These are phyloP conservation scores for Micropoecilia bifurca DNA, from an alignment of 2,797 vertebrate genomes.

Conservation along the genomic window DNA sequence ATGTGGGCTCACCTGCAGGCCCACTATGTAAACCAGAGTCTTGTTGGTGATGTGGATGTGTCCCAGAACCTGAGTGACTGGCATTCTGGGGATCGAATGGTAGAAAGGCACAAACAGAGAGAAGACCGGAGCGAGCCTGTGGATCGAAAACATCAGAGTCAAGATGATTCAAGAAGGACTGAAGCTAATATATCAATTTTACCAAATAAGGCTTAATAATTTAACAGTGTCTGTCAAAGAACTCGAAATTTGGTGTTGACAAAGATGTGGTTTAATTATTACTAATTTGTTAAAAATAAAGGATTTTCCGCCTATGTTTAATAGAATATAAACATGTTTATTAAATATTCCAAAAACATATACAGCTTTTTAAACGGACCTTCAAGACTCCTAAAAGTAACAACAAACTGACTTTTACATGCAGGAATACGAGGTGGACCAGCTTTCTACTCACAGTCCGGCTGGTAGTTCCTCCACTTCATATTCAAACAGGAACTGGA, in stretches of 20 bases:
- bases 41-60: constrained; percentile 96
- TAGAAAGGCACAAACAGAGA: constrained; percentile 97
- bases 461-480: constrained; percentile 90
- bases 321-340: background rate
- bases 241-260: background rate
- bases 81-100: constrained; percentile 90
- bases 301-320: background rate
- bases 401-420: background rate
- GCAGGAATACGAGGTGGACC: background rate
- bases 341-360: background rate
- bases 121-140: constrained; percentile 92
- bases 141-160: background rate
- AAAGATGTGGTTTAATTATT: background rate
- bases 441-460: constrained; percentile 89
- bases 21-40: constrained; percentile 91
- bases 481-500: constrained; percentile 84
- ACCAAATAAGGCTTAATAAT: background rate
- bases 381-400: background rate
- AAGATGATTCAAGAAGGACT: background rate
- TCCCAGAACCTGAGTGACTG: constrained; percentile 92
- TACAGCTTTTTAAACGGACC: background rate
- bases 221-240: background rate
- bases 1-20: constrained; percentile 67
- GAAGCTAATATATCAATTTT: background rate
- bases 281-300: background rate